Base-by-base conservation (phyloP, 2,888 invertebrate genomes). In the Aphidius colemani region DNA sequence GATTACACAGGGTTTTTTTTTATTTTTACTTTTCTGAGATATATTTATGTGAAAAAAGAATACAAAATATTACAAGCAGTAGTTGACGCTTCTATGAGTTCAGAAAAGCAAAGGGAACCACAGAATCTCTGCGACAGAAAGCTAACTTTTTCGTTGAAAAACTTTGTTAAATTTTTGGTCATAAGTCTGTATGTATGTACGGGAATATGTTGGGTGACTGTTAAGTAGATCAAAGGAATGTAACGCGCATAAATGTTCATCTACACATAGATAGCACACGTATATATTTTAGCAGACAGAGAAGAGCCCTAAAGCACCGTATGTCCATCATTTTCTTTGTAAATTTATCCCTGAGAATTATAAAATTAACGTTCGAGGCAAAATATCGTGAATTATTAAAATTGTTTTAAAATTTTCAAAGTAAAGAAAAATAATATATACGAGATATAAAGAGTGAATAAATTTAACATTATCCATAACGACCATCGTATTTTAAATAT, bases 91-190 rank as follows among this genome's bases (percentile, higher is more conserved):
- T 30, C 51, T 60, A 39, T 39, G 53, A 44, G 51, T 60, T 53
- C 51, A 53, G 13, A 59, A 41, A 53, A 5, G 69, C 72, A 81
- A 57, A 57, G 78, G 77, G 72, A 77, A 79, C 79, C 79, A 74
- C 80, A 76, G 76, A 80, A 80, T 50, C 73, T 74, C 67, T 71
- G 66, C 70, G 68, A 68, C 69, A 65, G 70, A 71, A 72, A 71
- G 70, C 74, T 74, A 57, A 57, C 18, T 53, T 39, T 48, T 55
- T 50, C n/a, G 46, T 68, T 66, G 66, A 68, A 68, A 74, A 81
- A 81, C 76, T 80, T 81, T 78, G 80, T 77, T 78, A 78, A 75
- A 80, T 80, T 81, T 81, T 81, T 80, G 75, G 76, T 76, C 72
- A 71, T 30, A 30, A 71, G 73, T 75, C 71, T 71, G 64, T 67